Percentiles rank a stretch among this genome's conserved stretches.
Evolutionary conservation across 2,797 vertebrate species (phyloP).

Genomic region (Nannoperca obscura): DNA sequence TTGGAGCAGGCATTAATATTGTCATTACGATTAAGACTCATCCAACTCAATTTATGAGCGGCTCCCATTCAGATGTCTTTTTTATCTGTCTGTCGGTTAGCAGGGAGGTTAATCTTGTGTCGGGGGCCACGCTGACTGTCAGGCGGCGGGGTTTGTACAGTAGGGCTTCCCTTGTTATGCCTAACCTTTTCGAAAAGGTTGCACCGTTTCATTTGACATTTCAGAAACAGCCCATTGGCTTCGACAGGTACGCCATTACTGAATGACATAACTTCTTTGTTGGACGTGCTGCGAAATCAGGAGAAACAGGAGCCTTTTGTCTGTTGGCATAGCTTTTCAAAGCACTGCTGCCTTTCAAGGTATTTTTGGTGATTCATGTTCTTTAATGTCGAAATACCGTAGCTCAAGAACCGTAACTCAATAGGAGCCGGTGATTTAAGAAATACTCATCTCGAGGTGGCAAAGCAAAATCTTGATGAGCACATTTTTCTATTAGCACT

Average conservation of each 20-base stretch:
- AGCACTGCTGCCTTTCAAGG: not conserved
- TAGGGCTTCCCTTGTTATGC: constrained; percentile 61
- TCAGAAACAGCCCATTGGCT: constrained; percentile 68
- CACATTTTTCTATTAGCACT: not conserved
- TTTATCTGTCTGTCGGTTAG: constrained; percentile 50
- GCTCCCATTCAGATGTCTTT: constrained; percentile 51
- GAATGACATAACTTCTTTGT: constrained; percentile 31
- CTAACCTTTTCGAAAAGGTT: constrained; percentile 81
- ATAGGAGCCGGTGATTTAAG: not conserved
- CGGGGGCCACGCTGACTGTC: constrained; percentile 34
- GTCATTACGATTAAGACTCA: constrained; percentile 60
- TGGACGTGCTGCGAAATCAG: constrained; percentile 10
- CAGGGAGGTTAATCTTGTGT: constrained; percentile 44
- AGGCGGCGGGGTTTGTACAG: constrained; percentile 51
- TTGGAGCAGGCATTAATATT: constrained; percentile 67
- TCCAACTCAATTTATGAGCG: constrained; percentile 56
- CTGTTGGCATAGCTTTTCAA: not conserved
- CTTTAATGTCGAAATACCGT: not conserved
- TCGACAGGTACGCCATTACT: constrained; percentile 15
- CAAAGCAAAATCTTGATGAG: not conserved
- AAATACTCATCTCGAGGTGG: constrained; percentile 8
- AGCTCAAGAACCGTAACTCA: not conserved
- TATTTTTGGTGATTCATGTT: not conserved
- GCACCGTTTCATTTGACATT: constrained; percentile 75
- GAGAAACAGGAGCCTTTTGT: not conserved